Conservation (phyloP, 35 echinoderm and acorn worm species). For the Lytechinus variegatus region DNA sequence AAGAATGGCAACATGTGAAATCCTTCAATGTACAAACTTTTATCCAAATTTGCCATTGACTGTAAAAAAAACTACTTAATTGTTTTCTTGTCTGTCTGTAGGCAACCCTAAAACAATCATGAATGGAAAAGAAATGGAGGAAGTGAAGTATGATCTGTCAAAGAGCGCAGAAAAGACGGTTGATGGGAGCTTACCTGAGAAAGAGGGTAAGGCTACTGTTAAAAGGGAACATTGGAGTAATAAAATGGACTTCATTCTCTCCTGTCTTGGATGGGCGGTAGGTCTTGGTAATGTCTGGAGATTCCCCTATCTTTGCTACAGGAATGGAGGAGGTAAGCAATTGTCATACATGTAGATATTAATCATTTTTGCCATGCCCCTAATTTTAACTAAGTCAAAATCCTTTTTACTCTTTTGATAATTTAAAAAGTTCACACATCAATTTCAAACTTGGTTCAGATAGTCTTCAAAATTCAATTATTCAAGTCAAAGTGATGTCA, state of each 20-base stretch:
- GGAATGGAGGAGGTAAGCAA: constrained; percentile 65
- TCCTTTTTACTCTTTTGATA: too few species aligned
- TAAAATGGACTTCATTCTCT: constrained; percentile 62
- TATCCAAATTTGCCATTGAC: background rate
- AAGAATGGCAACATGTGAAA: too few species aligned
- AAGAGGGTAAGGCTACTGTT: background rate
- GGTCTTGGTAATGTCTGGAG: constrained; percentile 67
- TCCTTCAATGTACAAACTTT: too few species aligned
- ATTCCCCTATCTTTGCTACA: constrained; percentile 68
- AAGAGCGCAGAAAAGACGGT: background rate
- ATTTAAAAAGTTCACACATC: too few species aligned
- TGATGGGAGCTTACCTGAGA: background rate
- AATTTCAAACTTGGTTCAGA: too few species aligned
- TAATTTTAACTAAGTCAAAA: too few species aligned
- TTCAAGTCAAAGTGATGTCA: too few species aligned
- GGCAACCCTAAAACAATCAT: background rate
- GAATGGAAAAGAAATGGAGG: background rate
- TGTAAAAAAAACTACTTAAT: background rate
- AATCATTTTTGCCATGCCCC: too few species aligned
- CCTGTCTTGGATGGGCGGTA: constrained; percentile 62
- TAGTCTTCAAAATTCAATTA: too few species aligned
- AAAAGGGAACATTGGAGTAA: constrained; percentile 56
- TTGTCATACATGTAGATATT: background rate
- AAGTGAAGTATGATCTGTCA: constrained; percentile 1
- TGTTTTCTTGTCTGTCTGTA: background rate